These are phyloP conservation scores for Scrobipalpa costella DNA, from an alignment of 2,888 invertebrate species.

Conservation along the genomic window DNA sequence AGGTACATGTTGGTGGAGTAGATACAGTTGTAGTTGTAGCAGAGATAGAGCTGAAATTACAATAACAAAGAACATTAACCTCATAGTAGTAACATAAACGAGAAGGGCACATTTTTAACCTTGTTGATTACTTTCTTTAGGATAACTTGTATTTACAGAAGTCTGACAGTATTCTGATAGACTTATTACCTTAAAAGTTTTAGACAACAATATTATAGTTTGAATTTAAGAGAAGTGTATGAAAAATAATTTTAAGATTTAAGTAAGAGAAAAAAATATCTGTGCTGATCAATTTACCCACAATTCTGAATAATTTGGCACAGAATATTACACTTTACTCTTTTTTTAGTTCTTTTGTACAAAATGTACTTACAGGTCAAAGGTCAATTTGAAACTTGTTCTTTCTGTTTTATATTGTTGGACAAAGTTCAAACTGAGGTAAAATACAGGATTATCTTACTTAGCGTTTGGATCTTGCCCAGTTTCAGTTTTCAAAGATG, in stretches of 20 bases:
- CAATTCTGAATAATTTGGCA: no score
- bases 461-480: conserved; percentile 76
- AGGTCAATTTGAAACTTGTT: not conserved
- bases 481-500: conserved; percentile 98
- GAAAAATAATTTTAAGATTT: no score
- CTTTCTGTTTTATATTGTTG: not conserved
- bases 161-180: no score
- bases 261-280: no score
- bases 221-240: no score
- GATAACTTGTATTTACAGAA: not conserved
- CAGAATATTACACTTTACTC: not conserved
- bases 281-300: no score
- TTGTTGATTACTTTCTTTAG: conserved; percentile 1
- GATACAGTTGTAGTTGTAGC: conserved; percentile 70
- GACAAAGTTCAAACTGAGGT: not conserved
- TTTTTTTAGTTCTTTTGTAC: not conserved
- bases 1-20: conserved; percentile 74
- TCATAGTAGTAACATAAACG: conserved; percentile 8
- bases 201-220: no score
- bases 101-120: not conserved
- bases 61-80: conserved; percentile 18
- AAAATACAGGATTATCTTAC: conserved; percentile 47
- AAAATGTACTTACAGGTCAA: not conserved
- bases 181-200: no score
- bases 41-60: conserved; percentile 67